Evolutionary conservation across 1,140 invertebrate genomes (phyloP).

Genomic region (Vollenhovia emeryi): DNA sequence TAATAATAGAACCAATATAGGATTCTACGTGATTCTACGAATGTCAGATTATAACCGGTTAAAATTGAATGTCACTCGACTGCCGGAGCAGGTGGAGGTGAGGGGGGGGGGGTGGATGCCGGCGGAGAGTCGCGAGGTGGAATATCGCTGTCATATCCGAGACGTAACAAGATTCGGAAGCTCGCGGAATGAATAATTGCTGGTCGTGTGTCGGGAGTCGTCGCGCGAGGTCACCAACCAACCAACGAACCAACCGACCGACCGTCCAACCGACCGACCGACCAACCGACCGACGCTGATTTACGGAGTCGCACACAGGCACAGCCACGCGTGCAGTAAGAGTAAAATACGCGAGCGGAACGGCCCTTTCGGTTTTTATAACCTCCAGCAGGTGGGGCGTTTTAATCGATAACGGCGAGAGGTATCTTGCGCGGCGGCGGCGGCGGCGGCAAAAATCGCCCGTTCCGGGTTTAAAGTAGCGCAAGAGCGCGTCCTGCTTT

Average conservation of each 20-base stretch:
- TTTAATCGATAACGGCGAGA: conserved; percentile 56
- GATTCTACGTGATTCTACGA: conserved; percentile 32
- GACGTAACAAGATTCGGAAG: conserved; percentile 59
- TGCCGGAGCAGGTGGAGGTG: not conserved
- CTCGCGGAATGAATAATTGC: conserved; percentile 60
- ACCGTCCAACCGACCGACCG: not conserved
- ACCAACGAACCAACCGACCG: not conserved
- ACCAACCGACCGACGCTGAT: conserved; percentile 38
- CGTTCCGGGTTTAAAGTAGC: conserved; percentile 56
- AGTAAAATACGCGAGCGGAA: conserved; percentile 48
- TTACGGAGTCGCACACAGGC: conserved; percentile 18
- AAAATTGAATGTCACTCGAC: conserved; percentile 54
- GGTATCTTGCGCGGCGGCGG: not conserved
- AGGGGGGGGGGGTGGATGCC: not conserved
- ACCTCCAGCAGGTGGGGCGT: conserved; percentile 58
- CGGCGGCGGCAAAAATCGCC: conserved; percentile 17
- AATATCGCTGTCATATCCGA: conserved; percentile 60
- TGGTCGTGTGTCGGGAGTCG: conserved; percentile 51
- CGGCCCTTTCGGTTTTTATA: conserved; percentile 60
- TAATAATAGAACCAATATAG: conserved; percentile 39
- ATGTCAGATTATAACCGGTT: conserved; percentile 49
- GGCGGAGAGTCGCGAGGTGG: conserved; percentile 36
- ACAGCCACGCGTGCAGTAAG: not conserved
- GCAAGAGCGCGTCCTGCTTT: conserved; percentile 46
- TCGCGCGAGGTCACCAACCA: conserved; percentile 59